A percentile compares a stretch with the other conserved stretches of the same genome.
Conservation (phyloP, 2,888 invertebrate genomes). For the Teinopalpus imperialis region DNA sequence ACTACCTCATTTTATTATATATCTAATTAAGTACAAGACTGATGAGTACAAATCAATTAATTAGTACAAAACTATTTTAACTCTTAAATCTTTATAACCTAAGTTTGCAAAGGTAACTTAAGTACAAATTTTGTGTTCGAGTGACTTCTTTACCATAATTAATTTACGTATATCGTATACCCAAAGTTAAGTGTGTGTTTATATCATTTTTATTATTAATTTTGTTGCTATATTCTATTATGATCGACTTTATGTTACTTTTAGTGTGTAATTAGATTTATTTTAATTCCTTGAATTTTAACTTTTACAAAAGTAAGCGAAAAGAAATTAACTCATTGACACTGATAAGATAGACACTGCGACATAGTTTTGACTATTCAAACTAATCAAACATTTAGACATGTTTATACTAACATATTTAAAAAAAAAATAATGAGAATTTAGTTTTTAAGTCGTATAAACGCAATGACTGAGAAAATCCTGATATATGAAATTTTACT, state of each 20-base stretch:
- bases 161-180: constrained; percentile 70
- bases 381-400: no score
- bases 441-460: no score
- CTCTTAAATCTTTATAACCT: constrained; percentile 53
- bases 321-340: no score
- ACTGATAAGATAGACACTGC: no score
- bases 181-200: constrained; percentile 79
- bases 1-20: constrained; percentile 56
- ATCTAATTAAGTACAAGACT: constrained; percentile 65
- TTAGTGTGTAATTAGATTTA: constrained; percentile 49
- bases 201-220: constrained; percentile 64
- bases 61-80: constrained; percentile 66
- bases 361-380: no score
- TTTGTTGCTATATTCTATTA: constrained; percentile 76
- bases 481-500: no score
- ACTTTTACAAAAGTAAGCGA: no score
- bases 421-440: no score
- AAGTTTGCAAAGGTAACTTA: constrained; percentile 67
- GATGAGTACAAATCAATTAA: constrained; percentile 73
- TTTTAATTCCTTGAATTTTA: no score
- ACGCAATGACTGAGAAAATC: no score
- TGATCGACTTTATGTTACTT: constrained; percentile 62
- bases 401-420: no score
- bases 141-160: constrained; percentile 71
- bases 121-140: constrained; percentile 80